Evolutionary conservation across 2,113 vertebrate genomes (phyloP), one percentile per base, ranked within the genome.

Genomic region (Aspiorhynchus laticeps): DNA sequence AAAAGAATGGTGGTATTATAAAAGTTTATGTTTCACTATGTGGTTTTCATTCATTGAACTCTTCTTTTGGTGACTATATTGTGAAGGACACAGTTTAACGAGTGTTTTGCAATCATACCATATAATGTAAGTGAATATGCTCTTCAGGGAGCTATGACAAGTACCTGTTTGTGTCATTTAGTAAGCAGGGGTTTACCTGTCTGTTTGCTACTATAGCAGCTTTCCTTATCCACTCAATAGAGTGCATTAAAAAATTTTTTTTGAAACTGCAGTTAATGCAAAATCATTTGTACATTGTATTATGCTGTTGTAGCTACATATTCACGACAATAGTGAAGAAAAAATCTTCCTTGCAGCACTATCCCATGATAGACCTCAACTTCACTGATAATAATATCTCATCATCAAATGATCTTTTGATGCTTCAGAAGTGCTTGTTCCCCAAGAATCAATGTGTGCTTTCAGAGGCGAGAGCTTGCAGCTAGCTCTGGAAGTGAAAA

Each of bases 1-100:
- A 53, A 11, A 73, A 73, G 83, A 26, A 85, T 69, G 19, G 79
- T 75, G 33, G 63, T 69, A 53, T 78, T 87, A 80, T 91, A 92
- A 92, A 92, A 89, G 88, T 91, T 91, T 67, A 90, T 91, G 87
- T 91, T 85, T 90, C 36, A 91, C 86, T 82, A 31, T 74, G 17
- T 74, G 17, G 65, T 90, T 88, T 91, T 85, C 63, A 74, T 80
- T 85, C 31, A 86, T 61, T 31, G 73, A 65, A 85, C 83, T 84
- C 19, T 87, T 75, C 38, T 53, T 41, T 21, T 56, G 17, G 31
- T 31, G 74, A 46, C 69, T 82, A 56, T 69, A 10, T 53, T 43
- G 80, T 88, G n/a, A 89, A 91, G 90, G 88, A 82, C 88, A 46
- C 41, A 83, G n/a, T 63, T 90, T 85, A 83, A 88, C 73, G 83